Evolutionary conservation across 2,888 invertebrate genomes (phyloP), one percentile per base, ranked within the genome.

Genomic region (Lasioglossum pauxillum): DNA sequence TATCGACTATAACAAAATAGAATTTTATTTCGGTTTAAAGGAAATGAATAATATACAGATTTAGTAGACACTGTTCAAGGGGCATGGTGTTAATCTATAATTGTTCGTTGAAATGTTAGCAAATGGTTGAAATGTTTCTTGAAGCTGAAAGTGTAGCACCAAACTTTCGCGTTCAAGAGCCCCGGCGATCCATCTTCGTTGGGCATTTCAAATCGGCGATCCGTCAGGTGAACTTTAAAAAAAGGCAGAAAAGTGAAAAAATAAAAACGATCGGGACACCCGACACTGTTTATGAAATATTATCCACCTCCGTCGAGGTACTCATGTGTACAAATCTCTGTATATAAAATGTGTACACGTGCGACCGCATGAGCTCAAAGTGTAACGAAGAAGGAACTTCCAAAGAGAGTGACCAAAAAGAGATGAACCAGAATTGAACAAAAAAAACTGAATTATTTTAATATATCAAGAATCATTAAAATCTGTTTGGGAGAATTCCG

Each of bases 251-350:
- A 78, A 60, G 53, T n/a, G 67, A 87, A 87, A 76, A 81, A 86
- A 80, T 83, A 82, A 76, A 71, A 82, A 83, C 78, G 76, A 79
- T 73, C 73, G 77, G 23, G 87, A 84, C 83, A 91, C 76, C 75
- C 82, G 90, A 90, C 84, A 88, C 83, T 90, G 83, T 88, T 88
- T 84, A 88, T 78, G 90, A 91, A 91, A 91, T 84, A 80, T 87
- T 85, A 91, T 90, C 86, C 81, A 90, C 88, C 86, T 79, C 72
- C 31, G 38, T 38, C 81, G 78, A 89, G 80, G 85, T 80, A 87
- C 76, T 75, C 83, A 75, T 77, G 87, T 57, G 87, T 64, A 67
- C 74, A 76, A 81, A 73, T 78, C 57, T 31, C 41, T 19, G 73
- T 71, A 35, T 75, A 75, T 80, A 78, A 80, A 86, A 77, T 77